Evolutionary conservation across 2,113 vertebrate species (phyloP), one percentile per base, ranked within the genome.

Genomic region (Apodemus speciosus): DNA sequence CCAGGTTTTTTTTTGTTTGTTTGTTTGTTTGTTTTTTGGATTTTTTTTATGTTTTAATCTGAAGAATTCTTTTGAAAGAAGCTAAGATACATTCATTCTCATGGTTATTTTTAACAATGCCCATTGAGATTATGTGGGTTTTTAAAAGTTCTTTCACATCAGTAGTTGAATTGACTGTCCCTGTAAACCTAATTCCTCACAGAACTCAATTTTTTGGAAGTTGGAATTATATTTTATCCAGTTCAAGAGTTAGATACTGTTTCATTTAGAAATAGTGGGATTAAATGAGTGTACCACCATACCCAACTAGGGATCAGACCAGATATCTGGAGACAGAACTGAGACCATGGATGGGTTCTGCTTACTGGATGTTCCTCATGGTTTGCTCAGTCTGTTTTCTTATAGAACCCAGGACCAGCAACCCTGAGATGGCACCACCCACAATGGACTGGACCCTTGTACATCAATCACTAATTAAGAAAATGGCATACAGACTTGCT

Each of bases 121-220:
- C 35, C 72, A 72, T 49, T 94, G 91, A 80, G n/a, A 89, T 83
- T 62, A 76, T 13, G 8, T 21, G 32, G 3, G 0, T 64, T 88
- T 80, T 86, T 51, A n/a, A 94, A 88, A n/a, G n/a, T 77, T 35
- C 14, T 79, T 93, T 90, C 35, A 88, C 51, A 88, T 16, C 30
- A 73, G 43, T 35, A 40, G 21, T 51, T 69, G 71, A 69, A 76
- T 23, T 68, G 46, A 40, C 20, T 71, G 15, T 58, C 56, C 1
- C n/a, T 38, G 1, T 49, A 75, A 88, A 40, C 9, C 46, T 38
- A 72, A 6, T 83, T 94, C 23, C 25, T 43, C 27, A 46, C 1
- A 35, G 10, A 6, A 60, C n/a, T 62, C 43, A 38, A 25, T 8
- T 51, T 49, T 23, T 86, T 66, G 10, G 27, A 81, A 3, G 13